Evolutionary conservation across 2,888 invertebrate species (phyloP).

Genomic region (Stomorhina lunata): DNA sequence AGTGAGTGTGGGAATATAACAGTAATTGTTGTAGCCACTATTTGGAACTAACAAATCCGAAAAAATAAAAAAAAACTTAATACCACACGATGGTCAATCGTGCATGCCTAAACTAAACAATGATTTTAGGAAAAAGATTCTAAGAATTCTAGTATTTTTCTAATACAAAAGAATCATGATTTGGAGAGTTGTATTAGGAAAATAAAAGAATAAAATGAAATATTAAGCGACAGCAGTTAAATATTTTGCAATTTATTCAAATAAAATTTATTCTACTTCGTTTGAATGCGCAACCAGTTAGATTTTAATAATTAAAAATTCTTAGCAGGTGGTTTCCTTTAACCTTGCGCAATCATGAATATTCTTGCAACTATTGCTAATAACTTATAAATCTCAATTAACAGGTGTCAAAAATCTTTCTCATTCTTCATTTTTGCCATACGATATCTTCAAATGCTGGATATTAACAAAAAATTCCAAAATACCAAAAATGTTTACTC

Average conservation of each 20-base stretch:
- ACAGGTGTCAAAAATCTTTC: slow-evolving; percentile 6
- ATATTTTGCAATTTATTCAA: too few relatives aligned
- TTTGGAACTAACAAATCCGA: too few relatives aligned
- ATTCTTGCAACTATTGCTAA: too few relatives aligned
- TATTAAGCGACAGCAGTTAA: too few relatives aligned
- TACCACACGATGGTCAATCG: slow-evolving; percentile 51
- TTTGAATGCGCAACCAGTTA: too few relatives aligned
- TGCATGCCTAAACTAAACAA: slow-evolving; percentile 27
- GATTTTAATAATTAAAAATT: too few relatives aligned
- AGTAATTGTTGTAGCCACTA: slow-evolving; percentile 34
- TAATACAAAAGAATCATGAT: not conserved
- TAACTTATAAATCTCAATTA: slow-evolving; percentile 15
- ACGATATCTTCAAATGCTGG: not conserved
- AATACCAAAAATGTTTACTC: slow-evolving; percentile 24
- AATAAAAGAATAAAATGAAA: not conserved
- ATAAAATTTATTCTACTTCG: too few relatives aligned
- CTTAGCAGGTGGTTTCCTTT: too few relatives aligned
- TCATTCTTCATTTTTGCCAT: slow-evolving; percentile 26
- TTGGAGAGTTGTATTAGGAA: not conserved
- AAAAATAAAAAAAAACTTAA: slow-evolving; percentile 3
- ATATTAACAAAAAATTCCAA: not conserved
- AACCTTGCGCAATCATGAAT: too few relatives aligned
- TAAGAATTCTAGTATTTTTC: not conserved
- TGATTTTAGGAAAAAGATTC: not conserved
- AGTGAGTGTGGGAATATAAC: slow-evolving; percentile 56